phyloP scores from a whole-genome alignment of 2,888 invertebrate species.

The Terebella lapidaria region DNA sequence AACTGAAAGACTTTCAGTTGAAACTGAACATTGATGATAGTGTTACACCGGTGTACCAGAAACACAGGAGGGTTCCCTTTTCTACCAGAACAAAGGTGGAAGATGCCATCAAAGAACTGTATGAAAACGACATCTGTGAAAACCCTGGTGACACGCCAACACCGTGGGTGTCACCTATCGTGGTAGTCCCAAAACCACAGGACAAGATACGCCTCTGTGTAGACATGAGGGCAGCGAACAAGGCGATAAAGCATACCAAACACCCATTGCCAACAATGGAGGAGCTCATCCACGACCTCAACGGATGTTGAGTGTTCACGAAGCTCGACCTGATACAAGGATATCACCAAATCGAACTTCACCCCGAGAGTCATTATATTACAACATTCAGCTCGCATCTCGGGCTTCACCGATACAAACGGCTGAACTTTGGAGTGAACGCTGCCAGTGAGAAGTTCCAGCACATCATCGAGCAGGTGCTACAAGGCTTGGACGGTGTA shows the following conservation, averaged over 20 bases:
- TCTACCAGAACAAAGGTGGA: background rate
- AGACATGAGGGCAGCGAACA: background rate
- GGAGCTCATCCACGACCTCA: background rate
- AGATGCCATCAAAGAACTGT: background rate
- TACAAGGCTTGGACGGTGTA: background rate
- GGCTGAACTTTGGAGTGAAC: background rate
- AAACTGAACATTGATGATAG: background rate
- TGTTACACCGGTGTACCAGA: background rate
- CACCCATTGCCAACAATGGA: background rate
- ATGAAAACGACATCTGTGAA: background rate
- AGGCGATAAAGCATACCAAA: background rate
- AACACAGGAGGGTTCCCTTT: background rate
- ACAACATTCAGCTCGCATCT: background rate
- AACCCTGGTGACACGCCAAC: background rate
- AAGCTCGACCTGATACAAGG: background rate
- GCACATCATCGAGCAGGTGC: background rate
- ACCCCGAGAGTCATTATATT: background rate
- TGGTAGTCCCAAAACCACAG: background rate
- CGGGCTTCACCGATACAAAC: background rate
- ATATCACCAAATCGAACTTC: background rate
- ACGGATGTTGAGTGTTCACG: background rate
- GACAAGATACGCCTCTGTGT: background rate
- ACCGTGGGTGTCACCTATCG: background rate
- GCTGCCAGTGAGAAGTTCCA: background rate
- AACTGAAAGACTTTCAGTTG: background rate